Evolutionary conservation across 1,140 invertebrate genomes (phyloP), one percentile per base, ranked within the genome.

Genomic region (Drosophila prosaltans): DNA sequence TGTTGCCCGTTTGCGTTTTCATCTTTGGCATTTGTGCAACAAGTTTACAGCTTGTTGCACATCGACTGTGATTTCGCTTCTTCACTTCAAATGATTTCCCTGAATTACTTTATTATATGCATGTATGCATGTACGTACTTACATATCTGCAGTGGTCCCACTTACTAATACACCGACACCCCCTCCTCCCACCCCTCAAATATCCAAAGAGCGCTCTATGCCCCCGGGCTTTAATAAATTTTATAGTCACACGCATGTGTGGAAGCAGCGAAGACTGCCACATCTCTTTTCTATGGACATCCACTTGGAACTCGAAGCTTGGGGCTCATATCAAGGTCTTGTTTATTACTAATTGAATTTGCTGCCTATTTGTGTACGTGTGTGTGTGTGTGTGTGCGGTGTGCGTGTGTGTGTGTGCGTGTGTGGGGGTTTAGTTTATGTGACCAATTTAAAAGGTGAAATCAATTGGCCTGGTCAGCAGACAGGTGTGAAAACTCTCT

Each of bases 341-440:
- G 83, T 88, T 88, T 88, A 88, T 89, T 88, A 88, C 83, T 88
- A 88, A 88, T 88, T 88, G 83, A 88, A 83, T 88, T 88, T 73
- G 74, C 60, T 45, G 74, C 51, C 76, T 65, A 21, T 57, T 30
- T 40, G 28, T n/a, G 54, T n/a, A 16, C 36, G 28, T 30, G 26
- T 57, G 16, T 16, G 39, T 40, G 28, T n/a, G 54, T n/a, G 32
- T 39, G 32, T 36, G 32, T 36, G 6, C 2, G 32, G 16, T 16
- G 16, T 16, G 16, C 16, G 39, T 40, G 28, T n/a, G 54, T n/a
- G 32, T 39, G 32, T 36, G 32, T 36, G 6, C 6, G 32, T 3
- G 28, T 58, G 39, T 32, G 21, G 10, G 54, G 24, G 32, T 54
- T 65, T 65, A 57, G 26, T 70, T 60, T 51, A 65, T 69, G 58